Evolutionary conservation across 2,888 invertebrate genomes (phyloP).

Genomic region (Drepanosiphum platanoidis): DNA sequence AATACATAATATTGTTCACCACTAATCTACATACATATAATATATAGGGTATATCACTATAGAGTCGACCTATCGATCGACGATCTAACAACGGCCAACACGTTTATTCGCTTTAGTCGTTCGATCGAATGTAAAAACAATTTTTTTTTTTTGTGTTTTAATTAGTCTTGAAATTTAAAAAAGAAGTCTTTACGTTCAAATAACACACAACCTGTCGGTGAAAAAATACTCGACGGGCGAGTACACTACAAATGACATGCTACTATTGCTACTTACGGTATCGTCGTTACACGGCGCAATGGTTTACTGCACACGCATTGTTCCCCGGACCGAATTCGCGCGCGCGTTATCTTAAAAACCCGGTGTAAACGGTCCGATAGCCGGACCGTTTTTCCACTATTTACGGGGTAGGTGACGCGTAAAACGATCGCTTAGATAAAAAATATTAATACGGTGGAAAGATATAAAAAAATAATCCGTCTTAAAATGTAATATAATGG

Average conservation of each 20-base stretch:
- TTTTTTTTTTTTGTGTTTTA: not conserved
- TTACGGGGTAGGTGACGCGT: not conserved
- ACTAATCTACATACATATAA: not conserved
- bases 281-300: not conserved
- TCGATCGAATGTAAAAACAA: not conserved
- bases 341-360: not conserved
- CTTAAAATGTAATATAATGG: conserved; percentile 5
- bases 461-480: not conserved
- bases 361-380: not conserved
- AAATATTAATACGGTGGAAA: not conserved
- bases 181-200: conserved; percentile 37
- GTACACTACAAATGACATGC: not conserved
- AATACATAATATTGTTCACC: not conserved
- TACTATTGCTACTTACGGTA: not conserved
- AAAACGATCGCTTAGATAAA: not conserved
- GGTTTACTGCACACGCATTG: not conserved
- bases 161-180: conserved; percentile 8
- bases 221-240: not conserved
- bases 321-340: not conserved
- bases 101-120: not conserved
- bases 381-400: not conserved
- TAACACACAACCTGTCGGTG: conserved; percentile 26
- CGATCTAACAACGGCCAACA: not conserved
- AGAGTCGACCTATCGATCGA: not conserved
- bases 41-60: not conserved